Percentiles rank a stretch among this genome's conserved stretches.
These are phyloP conservation scores for Forbesichthys agassizii DNA, from an alignment of 2,113 vertebrate species.

Conservation along the genomic window DNA sequence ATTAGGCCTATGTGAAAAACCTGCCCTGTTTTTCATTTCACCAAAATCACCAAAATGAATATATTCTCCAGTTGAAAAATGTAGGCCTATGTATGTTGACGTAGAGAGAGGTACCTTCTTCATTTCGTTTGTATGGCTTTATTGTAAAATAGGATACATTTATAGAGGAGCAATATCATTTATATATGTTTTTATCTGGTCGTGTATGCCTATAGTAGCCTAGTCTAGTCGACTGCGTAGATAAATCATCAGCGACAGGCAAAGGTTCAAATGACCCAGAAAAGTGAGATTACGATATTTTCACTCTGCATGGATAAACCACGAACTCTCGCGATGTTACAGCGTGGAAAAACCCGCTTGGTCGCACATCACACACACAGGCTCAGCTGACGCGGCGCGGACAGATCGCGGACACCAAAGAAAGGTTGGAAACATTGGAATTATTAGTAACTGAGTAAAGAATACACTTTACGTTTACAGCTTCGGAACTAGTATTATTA, in stretches of 20 bases:
- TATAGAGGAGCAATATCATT: no score
- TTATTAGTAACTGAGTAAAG: not conserved
- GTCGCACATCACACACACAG: conserved; percentile 19
- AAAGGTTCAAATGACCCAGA: conserved; percentile 55
- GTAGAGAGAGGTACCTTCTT: no score
- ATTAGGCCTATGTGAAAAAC: no score
- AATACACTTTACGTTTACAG: not conserved
- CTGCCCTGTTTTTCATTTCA: no score
- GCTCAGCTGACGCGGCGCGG: conserved; percentile 63
- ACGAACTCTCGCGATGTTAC: conserved; percentile 57
- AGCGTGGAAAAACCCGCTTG: conserved; percentile 9
- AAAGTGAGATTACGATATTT: conserved; percentile 40
- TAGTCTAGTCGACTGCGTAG: conserved; percentile 40
- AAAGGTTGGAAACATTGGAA: conserved; percentile 30
- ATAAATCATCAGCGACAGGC: conserved; percentile 48
- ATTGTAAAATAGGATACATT: no score
- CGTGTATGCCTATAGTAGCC: conserved; percentile 36
- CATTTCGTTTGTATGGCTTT: no score
- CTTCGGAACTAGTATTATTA: no score
- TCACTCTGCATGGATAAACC: conserved; percentile 41
- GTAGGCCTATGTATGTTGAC: no score
- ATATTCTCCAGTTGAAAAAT: no score
- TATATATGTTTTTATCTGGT: conserved; percentile 32
- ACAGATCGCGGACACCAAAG: not conserved
- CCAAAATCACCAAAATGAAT: no score